Evolutionary conservation across 2,113 vertebrate species (phyloP).

Genomic region (Caranx melampygus): DNA sequence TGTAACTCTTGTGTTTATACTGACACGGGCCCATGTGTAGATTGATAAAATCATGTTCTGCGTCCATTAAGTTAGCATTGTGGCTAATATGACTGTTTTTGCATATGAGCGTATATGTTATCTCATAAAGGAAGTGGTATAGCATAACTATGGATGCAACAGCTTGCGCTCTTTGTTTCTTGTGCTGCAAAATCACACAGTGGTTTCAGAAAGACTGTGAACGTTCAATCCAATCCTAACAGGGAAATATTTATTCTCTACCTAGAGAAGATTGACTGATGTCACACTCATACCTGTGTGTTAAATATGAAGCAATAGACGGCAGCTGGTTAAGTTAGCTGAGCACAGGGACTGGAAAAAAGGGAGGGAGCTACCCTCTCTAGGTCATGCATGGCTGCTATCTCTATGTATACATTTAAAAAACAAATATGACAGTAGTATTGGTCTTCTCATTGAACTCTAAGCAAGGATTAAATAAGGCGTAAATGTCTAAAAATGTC

Average conservation of each 20-base stretch:
- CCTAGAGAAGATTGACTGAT: no score
- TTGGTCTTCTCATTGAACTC: neutral
- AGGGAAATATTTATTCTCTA: neutral
- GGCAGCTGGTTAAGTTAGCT: neutral
- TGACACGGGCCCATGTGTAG: neutral
- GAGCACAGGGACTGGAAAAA: neutral
- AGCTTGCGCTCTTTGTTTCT: neutral
- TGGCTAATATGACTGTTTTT: neutral
- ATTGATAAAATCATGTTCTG: neutral
- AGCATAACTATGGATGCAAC: neutral
- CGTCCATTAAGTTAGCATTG: neutral
- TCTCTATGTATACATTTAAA: neutral
- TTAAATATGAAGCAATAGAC: neutral
- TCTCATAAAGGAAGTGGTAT: neutral
- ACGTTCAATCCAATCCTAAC: neutral
- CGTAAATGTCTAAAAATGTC: neutral
- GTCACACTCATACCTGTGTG: neutral
- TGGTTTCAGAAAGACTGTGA: neutral
- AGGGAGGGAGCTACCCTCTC: neutral
- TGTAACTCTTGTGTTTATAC: neutral
- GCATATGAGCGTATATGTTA: constrained; percentile 4
- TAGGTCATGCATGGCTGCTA: neutral
- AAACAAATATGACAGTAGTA: neutral
- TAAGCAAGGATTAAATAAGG: neutral
- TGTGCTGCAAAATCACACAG: neutral